Evolutionary conservation across 2,797 vertebrate species (phyloP).

Genomic region (Lutra lutra): DNA sequence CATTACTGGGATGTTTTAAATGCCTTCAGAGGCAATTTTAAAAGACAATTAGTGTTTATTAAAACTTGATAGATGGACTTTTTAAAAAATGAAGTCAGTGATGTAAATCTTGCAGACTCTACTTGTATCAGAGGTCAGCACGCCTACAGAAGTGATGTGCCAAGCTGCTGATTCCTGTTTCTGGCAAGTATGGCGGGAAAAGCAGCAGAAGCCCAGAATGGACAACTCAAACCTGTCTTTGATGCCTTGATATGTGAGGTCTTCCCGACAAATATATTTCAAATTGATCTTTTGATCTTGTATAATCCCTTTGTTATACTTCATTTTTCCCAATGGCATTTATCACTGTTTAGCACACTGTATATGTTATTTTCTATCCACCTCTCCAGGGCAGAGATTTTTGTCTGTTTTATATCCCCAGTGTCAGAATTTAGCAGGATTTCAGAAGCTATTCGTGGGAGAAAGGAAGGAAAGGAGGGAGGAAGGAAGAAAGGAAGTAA

Average conservation of each 20-base stretch:
- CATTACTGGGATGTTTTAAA: background rate
- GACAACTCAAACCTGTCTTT: background rate
- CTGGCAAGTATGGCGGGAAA: background rate
- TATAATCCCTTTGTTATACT: background rate
- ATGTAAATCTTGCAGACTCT: background rate
- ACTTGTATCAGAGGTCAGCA: slow-evolving; percentile 14
- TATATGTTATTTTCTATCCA: background rate
- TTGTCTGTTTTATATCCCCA: background rate
- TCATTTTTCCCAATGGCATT: background rate
- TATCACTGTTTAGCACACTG: background rate
- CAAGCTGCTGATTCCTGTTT: background rate
- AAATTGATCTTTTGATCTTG: background rate
- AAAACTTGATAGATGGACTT: background rate
- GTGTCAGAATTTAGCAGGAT: background rate
- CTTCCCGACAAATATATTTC: background rate
- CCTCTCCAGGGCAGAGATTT: background rate
- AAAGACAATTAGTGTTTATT: slow-evolving; percentile 19
- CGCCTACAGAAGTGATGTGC: background rate
- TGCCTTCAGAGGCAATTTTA: background rate
- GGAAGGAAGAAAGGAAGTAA: background rate
- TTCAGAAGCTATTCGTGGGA: background rate
- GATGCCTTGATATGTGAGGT: background rate
- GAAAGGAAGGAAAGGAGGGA: background rate
- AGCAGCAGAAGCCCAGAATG: background rate
- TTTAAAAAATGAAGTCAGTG: background rate